Percentiles rank a stretch among this genome's conserved stretches.
Evolutionary conservation across 2,888 invertebrate genomes (phyloP).

Genomic region (Mactromeris polynyma): DNA sequence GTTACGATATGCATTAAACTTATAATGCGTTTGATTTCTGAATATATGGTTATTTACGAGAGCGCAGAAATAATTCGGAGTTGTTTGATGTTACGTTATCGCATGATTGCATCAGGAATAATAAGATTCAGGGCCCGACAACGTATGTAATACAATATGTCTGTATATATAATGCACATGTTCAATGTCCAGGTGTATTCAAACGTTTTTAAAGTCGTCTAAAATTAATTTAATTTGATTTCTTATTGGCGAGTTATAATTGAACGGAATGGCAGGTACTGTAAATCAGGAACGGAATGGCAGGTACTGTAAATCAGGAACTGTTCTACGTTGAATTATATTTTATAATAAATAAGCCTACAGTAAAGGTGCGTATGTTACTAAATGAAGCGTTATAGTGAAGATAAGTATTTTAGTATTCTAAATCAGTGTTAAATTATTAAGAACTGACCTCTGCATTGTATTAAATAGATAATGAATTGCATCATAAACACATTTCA

Average conservation of each 20-base stretch:
- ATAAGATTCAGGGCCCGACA: slow-evolving; percentile 18
- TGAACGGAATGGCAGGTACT: background rate
- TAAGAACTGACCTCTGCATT: no score
- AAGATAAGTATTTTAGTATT: no score
- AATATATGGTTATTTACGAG: slow-evolving; percentile 32
- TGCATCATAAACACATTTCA: no score
- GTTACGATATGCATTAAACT: slow-evolving; percentile 49
- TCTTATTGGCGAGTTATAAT: background rate
- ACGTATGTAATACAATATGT: background rate
- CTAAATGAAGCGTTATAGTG: no score
- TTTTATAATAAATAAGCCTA: no score
- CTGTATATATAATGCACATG: slow-evolving; percentile 12
- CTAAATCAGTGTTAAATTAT: no score
- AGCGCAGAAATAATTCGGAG: background rate
- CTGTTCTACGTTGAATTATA: background rate
- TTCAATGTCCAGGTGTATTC: background rate
- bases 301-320: background rate
- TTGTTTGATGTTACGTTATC: slow-evolving; percentile 37
- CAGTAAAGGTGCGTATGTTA: no score
- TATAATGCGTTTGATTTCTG: slow-evolving; percentile 38
- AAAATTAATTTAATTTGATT: slow-evolving; percentile 13
- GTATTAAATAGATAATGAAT: no score
- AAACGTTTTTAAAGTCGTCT: background rate
- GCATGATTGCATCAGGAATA: background rate
- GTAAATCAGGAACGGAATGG: no score